These are phyloP conservation scores for Pelochelys cantorii DNA, from an alignment of 2,797 vertebrate species.

Conservation along the genomic window DNA sequence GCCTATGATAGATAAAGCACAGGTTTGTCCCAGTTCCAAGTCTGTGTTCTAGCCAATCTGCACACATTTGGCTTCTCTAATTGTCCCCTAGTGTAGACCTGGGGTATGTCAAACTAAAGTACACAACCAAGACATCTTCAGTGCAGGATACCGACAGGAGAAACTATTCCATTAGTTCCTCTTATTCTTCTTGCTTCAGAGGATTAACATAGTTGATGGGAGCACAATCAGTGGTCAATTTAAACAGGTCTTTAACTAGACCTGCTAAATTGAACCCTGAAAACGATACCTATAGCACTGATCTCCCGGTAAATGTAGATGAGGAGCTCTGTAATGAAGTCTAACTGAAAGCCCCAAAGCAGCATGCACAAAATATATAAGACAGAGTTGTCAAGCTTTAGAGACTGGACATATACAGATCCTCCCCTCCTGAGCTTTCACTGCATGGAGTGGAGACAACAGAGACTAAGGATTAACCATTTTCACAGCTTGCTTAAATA, in stretches of 20 bases:
- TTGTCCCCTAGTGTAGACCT: too few species aligned
- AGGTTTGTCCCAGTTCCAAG: not conserved
- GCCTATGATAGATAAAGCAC: conserved; percentile 16
- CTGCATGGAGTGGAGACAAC: conserved; percentile 29
- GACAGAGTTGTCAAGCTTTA: not conserved
- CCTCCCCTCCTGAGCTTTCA: conserved; percentile 18
- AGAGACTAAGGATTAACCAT: conserved; percentile 17
- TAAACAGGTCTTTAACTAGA: too few species aligned
- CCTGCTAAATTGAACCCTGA: too few species aligned
- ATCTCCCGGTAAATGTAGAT: not conserved
- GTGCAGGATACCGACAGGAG: too few species aligned
- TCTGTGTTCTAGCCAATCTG: not conserved
- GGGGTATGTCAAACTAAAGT: too few species aligned
- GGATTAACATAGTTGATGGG: too few species aligned
- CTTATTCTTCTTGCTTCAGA: too few species aligned
- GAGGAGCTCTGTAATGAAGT: not conserved
- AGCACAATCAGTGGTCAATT: too few species aligned
- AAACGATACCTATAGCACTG: too few species aligned
- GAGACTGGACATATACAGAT: conserved; percentile 15
- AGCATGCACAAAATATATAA: conserved; percentile 21
- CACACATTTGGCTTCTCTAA: not conserved
- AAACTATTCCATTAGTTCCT: too few species aligned
- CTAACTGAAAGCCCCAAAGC: not conserved
- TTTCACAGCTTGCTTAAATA: conserved; percentile 69
- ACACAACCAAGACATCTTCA: too few species aligned